Evolutionary conservation across 2,113 vertebrate genomes (phyloP).

Genomic region (Jaculus jaculus): DNA sequence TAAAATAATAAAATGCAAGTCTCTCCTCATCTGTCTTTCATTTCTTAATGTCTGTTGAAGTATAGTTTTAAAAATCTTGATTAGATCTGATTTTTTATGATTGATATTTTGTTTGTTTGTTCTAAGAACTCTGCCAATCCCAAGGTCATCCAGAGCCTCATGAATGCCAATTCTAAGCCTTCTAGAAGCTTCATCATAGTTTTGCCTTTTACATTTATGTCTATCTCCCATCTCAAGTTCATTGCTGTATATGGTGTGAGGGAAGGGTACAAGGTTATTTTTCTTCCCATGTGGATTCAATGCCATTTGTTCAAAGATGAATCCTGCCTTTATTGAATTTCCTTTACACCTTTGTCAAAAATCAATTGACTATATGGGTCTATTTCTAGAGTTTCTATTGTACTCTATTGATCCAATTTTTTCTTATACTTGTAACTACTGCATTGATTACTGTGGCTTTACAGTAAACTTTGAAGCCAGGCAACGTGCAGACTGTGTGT

Average conservation of each 20-base stretch:
- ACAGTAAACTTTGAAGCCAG: conserved; percentile 32
- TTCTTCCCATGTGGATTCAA: not conserved
- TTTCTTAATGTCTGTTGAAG: not conserved
- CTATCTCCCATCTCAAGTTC: not conserved
- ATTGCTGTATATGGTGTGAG: conserved; percentile 33
- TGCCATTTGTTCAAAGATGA: not conserved
- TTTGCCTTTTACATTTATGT: not conserved
- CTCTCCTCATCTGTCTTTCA: not conserved
- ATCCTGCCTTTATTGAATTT: conserved; percentile 42
- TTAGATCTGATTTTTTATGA: not conserved
- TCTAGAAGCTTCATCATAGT: not conserved
- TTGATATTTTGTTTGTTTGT: not conserved
- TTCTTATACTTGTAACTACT: conserved; percentile 11
- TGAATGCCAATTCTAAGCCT: no score
- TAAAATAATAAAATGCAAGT: not conserved
- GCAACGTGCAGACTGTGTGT: not conserved
- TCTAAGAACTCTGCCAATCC: not conserved
- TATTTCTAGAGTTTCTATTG: conserved; percentile 27
- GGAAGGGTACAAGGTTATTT: not conserved
- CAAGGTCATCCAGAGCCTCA: not conserved
- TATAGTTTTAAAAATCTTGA: not conserved
- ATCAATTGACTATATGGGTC: conserved; percentile 23
- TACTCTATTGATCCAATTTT: not conserved
- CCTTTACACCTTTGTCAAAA: conserved; percentile 35
- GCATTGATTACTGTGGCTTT: conserved; percentile 22